Evolutionary conservation across 2,113 vertebrate species (phyloP), one percentile per base, ranked within the genome.

Genomic region (Albula goreensis): DNA sequence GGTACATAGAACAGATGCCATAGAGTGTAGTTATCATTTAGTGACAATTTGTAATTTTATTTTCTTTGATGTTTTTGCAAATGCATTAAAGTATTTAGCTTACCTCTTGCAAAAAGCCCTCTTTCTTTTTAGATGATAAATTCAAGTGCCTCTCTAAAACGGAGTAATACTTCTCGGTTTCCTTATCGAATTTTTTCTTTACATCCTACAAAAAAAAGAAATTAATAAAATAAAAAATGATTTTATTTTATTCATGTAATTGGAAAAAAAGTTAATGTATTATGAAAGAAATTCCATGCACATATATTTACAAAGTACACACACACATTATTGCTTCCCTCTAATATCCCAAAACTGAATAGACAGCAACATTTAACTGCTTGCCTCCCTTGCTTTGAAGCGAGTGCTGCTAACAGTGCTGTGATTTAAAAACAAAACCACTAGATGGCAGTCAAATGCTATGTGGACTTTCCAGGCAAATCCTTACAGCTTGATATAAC

Each of bases 101-200:
- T 94, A 99, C 97, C 93, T 99, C 98, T 93, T 98, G 97, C 83
- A 99, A 96, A 94, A 98, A 97, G 80, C 97, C 94, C 89, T 99
- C 98, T 91, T 99, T 99, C 93, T 98, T 99, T 95, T 97, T 98
- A 86, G 97, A 97, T 80, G 98, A 99, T 90, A 99, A 91, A 95
- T 94, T 97, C 91, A 99, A 96, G 92, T 99, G 97, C 90, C 97
- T 98, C 91, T 99, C 98, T 85, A 99, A 95, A n/a, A 96, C 96
- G 80, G 97, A 97, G 91, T 98, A 98, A 89, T 98, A 99, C 91
- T 97, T 99, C 91, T 99, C 98, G 56, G 97, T 98, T 92, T 99
- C 98, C 89, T 98, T 98, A 93, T 98, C 97, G 87, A 99, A 98
- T 89, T 98, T 99, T 96, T 98, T 99, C 93, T 98, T 99, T 87